Evolutionary conservation across 2,113 vertebrate species (phyloP).

Genomic region (Morone chrysops): DNA sequence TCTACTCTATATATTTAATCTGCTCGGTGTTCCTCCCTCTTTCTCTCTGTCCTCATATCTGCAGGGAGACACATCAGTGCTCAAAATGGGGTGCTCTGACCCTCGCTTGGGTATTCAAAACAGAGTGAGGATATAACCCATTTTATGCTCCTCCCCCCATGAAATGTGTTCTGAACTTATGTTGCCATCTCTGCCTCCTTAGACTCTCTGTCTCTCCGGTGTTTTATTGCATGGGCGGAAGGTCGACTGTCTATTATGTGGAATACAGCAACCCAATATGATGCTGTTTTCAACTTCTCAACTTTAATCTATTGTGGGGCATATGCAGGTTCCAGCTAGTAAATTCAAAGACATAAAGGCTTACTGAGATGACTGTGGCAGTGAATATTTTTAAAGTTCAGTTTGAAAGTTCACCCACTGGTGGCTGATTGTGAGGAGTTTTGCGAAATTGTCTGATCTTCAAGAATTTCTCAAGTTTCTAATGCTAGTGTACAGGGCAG

Average conservation of each 20-base stretch:
- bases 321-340: background rate
- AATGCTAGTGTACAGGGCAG: background rate
- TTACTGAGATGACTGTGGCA: background rate
- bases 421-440: constrained; percentile 7
- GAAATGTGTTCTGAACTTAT: constrained; percentile 9
- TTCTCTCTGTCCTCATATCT: constrained; percentile 11
- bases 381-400: constrained; percentile 17
- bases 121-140: constrained; percentile 11
- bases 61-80: background rate
- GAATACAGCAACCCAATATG: constrained; percentile 9
- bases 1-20: constrained; percentile 13
- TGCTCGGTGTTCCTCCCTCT: constrained; percentile 3
- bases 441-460: constrained; percentile 18
- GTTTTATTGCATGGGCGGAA: constrained; percentile 9
- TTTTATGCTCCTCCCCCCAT: background rate
- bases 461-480: constrained; percentile 2
- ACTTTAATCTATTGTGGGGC: background rate
- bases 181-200: constrained; percentile 16
- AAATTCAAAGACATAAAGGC: constrained; percentile 23
- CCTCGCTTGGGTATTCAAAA: constrained; percentile 38
- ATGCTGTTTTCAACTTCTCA: constrained; percentile 19
- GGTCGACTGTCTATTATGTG: constrained; percentile 2
- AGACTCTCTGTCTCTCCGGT: background rate
- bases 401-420: constrained; percentile 14
- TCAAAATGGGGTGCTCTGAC: constrained; percentile 36